Conservation (phyloP, 2,113 vertebrate genomes). For the Reinhardtius hippoglossoides region DNA sequence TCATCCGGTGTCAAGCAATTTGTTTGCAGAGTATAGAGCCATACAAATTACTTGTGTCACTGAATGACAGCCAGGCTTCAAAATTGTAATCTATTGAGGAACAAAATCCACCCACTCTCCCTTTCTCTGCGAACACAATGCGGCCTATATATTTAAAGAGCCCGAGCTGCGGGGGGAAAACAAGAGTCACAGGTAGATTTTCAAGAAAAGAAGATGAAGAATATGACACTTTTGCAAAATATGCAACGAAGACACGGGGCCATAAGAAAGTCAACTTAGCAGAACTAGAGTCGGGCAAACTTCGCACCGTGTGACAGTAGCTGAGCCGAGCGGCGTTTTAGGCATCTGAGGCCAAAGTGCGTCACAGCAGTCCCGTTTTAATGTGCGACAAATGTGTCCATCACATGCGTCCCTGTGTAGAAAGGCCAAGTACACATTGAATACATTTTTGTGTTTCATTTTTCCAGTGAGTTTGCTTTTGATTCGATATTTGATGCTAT, state of each 20-base stretch:
- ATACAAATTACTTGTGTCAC: constrained; percentile 64
- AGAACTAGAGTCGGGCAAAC: neutral
- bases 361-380: too few relatives aligned
- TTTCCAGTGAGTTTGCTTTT: too few relatives aligned
- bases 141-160: constrained; percentile 26
- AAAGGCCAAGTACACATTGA: too few relatives aligned
- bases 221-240: neutral
- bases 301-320: too few relatives aligned
- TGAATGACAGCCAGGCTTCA: constrained; percentile 63
- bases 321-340: too few relatives aligned
- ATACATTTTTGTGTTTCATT: too few relatives aligned
- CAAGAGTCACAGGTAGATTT: neutral
- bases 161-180: neutral
- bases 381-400: too few relatives aligned
- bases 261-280: neutral
- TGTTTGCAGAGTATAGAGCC: constrained; percentile 57
- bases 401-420: too few relatives aligned
- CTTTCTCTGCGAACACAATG: constrained; percentile 31
- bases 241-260: neutral
- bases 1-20: constrained; percentile 64
- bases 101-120: constrained; percentile 40
- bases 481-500: too few relatives aligned
- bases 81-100: constrained; percentile 56
- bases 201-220: neutral
- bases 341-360: too few relatives aligned